Conservation (phyloP, 2,113 vertebrate genomes). For the Hyla sarda region DNA sequence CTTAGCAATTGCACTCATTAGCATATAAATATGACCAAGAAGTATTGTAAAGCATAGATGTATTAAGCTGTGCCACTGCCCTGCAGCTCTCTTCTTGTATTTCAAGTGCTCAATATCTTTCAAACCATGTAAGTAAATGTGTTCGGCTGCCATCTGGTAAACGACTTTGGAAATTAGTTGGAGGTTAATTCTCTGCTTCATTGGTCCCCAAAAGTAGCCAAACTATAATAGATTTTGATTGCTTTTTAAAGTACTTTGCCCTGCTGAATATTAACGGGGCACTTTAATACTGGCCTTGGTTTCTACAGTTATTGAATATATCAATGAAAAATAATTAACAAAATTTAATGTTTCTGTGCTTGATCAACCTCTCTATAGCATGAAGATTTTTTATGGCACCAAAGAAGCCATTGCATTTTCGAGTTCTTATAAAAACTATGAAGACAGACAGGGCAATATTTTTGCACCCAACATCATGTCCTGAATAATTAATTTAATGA, state of each 20-base stretch:
- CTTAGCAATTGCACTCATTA: constrained; percentile 26
- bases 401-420: constrained; percentile 63
- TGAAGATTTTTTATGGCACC: constrained; percentile 63
- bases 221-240: constrained; percentile 77
- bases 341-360: constrained; percentile 63
- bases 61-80: constrained; percentile 56
- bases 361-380: constrained; percentile 66
- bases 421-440: constrained; percentile 31
- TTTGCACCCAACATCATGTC: constrained; percentile 42
- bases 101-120: constrained; percentile 61
- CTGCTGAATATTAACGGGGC: constrained; percentile 68
- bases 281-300: constrained; percentile 62
- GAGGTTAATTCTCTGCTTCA: constrained; percentile 81
- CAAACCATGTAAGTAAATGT: constrained; percentile 63
- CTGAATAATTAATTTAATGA: constrained; percentile 55
- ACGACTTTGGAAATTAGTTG: constrained; percentile 78
- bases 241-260: constrained; percentile 67
- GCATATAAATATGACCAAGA: constrained; percentile 25
- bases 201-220: constrained; percentile 71
- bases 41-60: background rate
- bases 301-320: constrained; percentile 66
- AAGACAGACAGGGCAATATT: constrained; percentile 32
- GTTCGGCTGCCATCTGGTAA: constrained; percentile 68
- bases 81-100: constrained; percentile 61
- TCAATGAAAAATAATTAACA: constrained; percentile 67